These are phyloP conservation scores for Hiodon tergisus DNA, from an alignment of 2,113 vertebrate species.

Conservation along the genomic window DNA sequence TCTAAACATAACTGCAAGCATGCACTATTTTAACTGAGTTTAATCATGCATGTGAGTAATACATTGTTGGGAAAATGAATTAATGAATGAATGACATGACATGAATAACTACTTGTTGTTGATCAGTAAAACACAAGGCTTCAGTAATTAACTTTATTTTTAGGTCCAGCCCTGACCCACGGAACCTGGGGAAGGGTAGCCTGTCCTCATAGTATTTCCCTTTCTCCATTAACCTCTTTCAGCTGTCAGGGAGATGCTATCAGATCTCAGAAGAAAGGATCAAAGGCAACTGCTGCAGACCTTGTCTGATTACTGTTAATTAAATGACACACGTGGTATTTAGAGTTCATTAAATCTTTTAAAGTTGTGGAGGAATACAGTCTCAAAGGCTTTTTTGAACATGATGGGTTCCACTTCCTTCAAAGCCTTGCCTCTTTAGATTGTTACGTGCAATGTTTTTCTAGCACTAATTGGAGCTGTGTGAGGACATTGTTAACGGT, in stretches of 20 bases:
- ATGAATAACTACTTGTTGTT: constrained; percentile 48
- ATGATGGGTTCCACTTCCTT: constrained; percentile 31
- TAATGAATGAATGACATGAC: too few species aligned
- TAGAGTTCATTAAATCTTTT: constrained; percentile 36
- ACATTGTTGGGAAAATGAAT: too few species aligned
- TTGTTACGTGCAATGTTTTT: too few species aligned
- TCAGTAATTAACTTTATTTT: constrained; percentile 33
- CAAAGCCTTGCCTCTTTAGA: constrained; percentile 27
- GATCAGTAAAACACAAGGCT: constrained; percentile 57
- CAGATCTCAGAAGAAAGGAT: constrained; percentile 43
- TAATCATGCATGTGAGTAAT: too few species aligned
- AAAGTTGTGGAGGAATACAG: background rate
- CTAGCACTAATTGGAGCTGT: too few species aligned
- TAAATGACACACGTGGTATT: constrained; percentile 40
- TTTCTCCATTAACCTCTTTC: constrained; percentile 41
- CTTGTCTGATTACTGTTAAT: constrained; percentile 42
- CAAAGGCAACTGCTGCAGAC: constrained; percentile 40
- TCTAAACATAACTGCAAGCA: too few species aligned
- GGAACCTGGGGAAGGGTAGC: constrained; percentile 44
- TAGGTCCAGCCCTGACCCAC: constrained; percentile 50
- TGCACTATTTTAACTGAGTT: too few species aligned
- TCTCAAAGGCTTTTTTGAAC: constrained; percentile 28
- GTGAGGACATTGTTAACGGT: constrained; percentile 26
- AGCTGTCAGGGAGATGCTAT: constrained; percentile 50
- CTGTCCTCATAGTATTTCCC: constrained; percentile 51